These are phyloP conservation scores for Hylaeus volcanicus DNA, from an alignment of 1,140 invertebrate genomes.

Conservation along the genomic window DNA sequence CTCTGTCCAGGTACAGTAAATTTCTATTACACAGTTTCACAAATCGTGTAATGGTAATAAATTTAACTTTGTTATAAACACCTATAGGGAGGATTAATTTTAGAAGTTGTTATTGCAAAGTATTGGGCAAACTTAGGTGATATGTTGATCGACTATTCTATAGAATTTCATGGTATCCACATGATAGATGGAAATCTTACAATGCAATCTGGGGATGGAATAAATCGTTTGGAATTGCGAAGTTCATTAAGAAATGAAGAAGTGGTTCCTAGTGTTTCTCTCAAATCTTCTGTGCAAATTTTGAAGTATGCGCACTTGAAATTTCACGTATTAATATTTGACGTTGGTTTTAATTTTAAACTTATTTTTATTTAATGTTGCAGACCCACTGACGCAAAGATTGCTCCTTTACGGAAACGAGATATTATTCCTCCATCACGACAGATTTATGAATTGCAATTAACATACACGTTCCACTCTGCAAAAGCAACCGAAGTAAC, in stretches of 20 bases:
- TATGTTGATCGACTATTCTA: constrained; percentile 86
- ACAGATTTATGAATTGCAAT: constrained; percentile 93
- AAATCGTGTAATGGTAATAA: background rate
- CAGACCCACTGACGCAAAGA: constrained; percentile 90
- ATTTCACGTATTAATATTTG: background rate
- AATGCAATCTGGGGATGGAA: constrained; percentile 89
- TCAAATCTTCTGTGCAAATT: constrained; percentile 91
- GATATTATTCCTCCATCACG: constrained; percentile 92
- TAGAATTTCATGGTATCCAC: constrained; percentile 92
- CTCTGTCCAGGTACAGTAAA: constrained; percentile 83
- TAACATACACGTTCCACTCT: constrained; percentile 93
- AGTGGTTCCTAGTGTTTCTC: constrained; percentile 85
- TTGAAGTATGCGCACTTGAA: constrained; percentile 82
- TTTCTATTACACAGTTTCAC: constrained; percentile 59
- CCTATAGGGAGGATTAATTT: constrained; percentile 85
- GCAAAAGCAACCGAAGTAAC: constrained; percentile 91
- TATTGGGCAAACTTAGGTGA: constrained; percentile 96
- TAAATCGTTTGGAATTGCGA: constrained; percentile 86
- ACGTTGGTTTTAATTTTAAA: constrained; percentile 1
- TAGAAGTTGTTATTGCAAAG: constrained; percentile 95
- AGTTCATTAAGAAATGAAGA: constrained; percentile 89
- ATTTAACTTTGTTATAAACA: background rate
- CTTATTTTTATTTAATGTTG: constrained; percentile 54
- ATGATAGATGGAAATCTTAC: constrained; percentile 84
- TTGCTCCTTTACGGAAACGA: constrained; percentile 87